Conservation (phyloP, 1,140 invertebrate species). For the Orchesella cincta region DNA sequence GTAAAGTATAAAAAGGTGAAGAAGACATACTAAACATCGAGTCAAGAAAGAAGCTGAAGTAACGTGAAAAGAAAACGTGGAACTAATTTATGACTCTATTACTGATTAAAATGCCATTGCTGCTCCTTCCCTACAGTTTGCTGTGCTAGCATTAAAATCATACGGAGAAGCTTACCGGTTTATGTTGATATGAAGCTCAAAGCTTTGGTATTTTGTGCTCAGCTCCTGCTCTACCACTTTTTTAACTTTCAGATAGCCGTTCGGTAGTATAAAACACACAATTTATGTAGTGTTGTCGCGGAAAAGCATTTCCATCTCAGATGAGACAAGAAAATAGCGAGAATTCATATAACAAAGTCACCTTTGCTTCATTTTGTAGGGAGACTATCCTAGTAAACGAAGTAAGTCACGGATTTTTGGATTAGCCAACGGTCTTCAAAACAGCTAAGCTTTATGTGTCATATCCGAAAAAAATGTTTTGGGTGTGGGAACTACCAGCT, state of each 20-base stretch:
- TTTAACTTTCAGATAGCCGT: too few relatives aligned
- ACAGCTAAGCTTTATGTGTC: background rate
- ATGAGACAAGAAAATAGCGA: background rate
- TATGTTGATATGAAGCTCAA: too few relatives aligned
- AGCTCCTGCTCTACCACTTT: too few relatives aligned
- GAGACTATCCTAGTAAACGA: background rate
- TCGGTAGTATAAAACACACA: background rate
- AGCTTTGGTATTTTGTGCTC: too few relatives aligned
- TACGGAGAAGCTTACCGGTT: too few relatives aligned
- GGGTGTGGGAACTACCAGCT: too few relatives aligned
- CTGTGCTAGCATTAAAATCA: slow-evolving; percentile 25
- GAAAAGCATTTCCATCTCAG: background rate
- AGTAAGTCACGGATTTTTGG: slow-evolving; percentile 11
- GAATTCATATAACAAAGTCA: background rate
- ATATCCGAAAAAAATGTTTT: too few relatives aligned
- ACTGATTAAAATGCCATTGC: slow-evolving; percentile 49
- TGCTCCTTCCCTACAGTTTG: slow-evolving; percentile 28
- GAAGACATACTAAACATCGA: slow-evolving; percentile 10
- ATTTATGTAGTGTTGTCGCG: slow-evolving; percentile 10
- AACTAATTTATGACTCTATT: slow-evolving; percentile 50
- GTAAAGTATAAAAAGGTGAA: slow-evolving; percentile 17
- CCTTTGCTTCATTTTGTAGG: slow-evolving; percentile 1
- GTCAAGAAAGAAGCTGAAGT: background rate
- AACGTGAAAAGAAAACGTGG: slow-evolving; percentile 6
- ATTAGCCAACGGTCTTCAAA: background rate